Evolutionary conservation across 2,113 vertebrate genomes (phyloP), one percentile per base, ranked within the genome.

Genomic region (Dissostichus mawsoni): DNA sequence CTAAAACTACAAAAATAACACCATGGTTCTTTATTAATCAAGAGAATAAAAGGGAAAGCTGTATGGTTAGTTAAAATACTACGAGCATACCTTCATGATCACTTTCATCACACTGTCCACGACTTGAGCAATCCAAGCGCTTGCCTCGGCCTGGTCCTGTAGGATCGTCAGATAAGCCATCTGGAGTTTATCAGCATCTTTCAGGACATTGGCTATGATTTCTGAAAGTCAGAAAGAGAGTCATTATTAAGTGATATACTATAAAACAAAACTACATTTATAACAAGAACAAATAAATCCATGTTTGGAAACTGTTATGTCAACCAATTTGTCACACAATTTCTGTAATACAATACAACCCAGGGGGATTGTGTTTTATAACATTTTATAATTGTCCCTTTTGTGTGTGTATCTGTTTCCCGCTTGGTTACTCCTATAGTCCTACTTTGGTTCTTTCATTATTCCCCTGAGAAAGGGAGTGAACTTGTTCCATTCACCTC

Each of bases 141-240:
- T 55, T 8, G 89, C 69, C 50, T 68, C 45, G 17, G 89, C 61
- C 80, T 92, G 70, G 75, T 95, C 91, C 4, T 82, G 78, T 74
- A 90, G 64, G 53, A 95, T 53, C 7, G 48, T 88, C 8, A 50
- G 18, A 52, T 79, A 80, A 0, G 29, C 80, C 25, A 44, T 20
- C 75, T 91, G 68, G 33, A 95, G 16, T 8, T 73, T 51, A 47
- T 29, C 8, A 1, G 69, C 72, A 6, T 93, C 92, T 1, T 65
- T 69, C 69, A 93, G 55, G n/a, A 88, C 23, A 47, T 78, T 80
- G 0, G 8, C 11, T 29, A 93, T 67, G 11, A 90, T 86, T 18
- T 81, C 95, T 95, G 85, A 8, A 83, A 86, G 84, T 56, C 33
- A 77, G 41, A 61, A 14, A 23, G 66, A 36, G 56, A 47, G 16